Base-by-base conservation (phyloP, 2,888 invertebrate species). In the Tetrapedia diversipes region DNA sequence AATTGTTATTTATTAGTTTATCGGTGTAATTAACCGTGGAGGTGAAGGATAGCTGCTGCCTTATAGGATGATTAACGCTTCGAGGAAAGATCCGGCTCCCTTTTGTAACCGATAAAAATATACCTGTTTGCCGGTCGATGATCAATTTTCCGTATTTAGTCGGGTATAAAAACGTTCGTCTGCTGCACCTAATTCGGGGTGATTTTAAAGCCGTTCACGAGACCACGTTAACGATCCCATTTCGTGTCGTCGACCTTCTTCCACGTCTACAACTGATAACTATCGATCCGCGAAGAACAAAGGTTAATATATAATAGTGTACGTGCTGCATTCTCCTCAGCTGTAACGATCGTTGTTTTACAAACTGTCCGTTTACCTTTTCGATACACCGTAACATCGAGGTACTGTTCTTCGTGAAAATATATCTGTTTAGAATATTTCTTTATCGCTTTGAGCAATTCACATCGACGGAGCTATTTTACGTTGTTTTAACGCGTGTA, bases 231-330 rank as follows among this genome's bases (percentile, higher is more conserved):
- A 72, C 59, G 60, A 61, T 72, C 60, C 27, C 39, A 27, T 61
- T 72, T 60, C 16, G 39, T 67, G 67, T 67, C 72, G 47, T 59
- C 29, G 60, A 60, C 72, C 72, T 37, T 41, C 68, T 27, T 29
- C 4, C 19, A 49, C 37, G 60, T 37, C 11, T 10, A 49, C 60
- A 39, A 73, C 65, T 67, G 67, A 61, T 67, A 57, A 53, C 39
- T 47, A 60, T 67, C 60, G 56, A 56, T 60, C 45, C 32, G 39
- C 34, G 54, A 47, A 49, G 72, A 69, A 63, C 53, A 69, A 54
- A 63, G 61, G 69, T 69, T 70, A 60, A 41, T n/a, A 10, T 43
- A 60, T 22, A 63, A 63, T 16, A 22, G 22, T 16, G 4, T 45
- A 60, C n/a, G 24, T 11, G 27, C 27, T 3, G n/a, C 11, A 27